Base-by-base conservation (phyloP, 2,113 vertebrate species). In the Prunella himalayana region DNA sequence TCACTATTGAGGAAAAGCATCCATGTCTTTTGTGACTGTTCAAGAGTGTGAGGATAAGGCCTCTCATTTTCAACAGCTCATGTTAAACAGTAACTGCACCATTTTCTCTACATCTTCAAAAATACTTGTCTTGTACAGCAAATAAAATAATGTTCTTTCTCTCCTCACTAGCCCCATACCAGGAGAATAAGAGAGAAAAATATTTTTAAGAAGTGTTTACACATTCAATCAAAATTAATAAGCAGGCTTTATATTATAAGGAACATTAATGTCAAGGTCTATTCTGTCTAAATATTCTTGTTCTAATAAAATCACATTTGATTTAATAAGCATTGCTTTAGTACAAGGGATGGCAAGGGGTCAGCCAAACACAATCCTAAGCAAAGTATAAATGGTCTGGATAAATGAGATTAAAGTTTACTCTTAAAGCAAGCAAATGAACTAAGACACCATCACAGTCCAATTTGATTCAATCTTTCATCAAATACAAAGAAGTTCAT, bases 221-320 rank as follows among this genome's bases (percentile, higher is more conserved):
- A 81, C 31, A 79, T 86, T 94, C 53, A 82, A 78, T 93, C 89
- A 87, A 73, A 95, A 90, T 75, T 87, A 91, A 20, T 86, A 91
- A 66, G 56, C 24, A 86, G 50, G 33, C 64, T 90, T 66, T 49
- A 50, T 45, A 71, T 21, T 28, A 70, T 61, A 60, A 89, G 51
- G 49, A 83, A 80, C 64, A 73, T 70, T 88, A 86, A 60, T 44
- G 76, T 81, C 75, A 94, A 70, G 24, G 54, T 66, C 15, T 4
- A 1, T 47, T 87, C 78, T 93, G 51, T 86, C 64, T 77, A 90
- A 93, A 93, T 85, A 86, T 70, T 82, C 79, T 86, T 30, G 17
- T 91, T 92, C 87, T 75, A 82, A 63, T 23, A 92, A 54, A 93
- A 88, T 60, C 50, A 63, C 17, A 86, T 13, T 80, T 88, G 60